Evolutionary conservation across 2,888 invertebrate genomes (phyloP).

Genomic region (Leucozona laternaria): DNA sequence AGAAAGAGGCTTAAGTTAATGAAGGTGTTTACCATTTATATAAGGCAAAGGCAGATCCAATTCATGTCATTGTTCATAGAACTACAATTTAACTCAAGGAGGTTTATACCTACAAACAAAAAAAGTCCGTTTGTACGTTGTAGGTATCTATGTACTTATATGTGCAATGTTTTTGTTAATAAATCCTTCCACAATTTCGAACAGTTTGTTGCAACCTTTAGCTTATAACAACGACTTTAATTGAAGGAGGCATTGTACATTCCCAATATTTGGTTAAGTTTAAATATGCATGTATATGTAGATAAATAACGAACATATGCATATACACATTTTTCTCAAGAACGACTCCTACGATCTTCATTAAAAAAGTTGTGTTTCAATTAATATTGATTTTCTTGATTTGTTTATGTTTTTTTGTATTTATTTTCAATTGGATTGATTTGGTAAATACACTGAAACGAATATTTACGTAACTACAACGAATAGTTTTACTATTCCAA

Average conservation of each 20-base stretch:
- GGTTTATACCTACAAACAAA: background rate
- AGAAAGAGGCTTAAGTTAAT: conserved; percentile 32
- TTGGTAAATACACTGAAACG: no score
- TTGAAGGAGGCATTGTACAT: background rate
- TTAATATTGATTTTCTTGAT: no score
- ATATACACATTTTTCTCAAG: no score
- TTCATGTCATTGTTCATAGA: conserved; percentile 45
- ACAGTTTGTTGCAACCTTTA: background rate
- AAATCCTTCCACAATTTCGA: background rate
- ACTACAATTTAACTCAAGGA: background rate
- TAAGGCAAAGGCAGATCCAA: conserved; percentile 19
- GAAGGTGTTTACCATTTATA: conserved; percentile 33
- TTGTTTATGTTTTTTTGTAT: no score
- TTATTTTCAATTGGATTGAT: no score
- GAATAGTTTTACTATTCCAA: no score
- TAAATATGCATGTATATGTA: no score
- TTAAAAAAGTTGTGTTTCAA: no score
- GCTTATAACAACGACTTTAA: background rate
- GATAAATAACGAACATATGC: no score
- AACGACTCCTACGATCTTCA: no score
- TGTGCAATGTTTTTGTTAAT: background rate
- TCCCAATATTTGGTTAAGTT: no score
- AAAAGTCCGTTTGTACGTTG: background rate
- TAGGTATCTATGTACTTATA: background rate
- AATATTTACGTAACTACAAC: no score